Evolutionary conservation across 1,140 invertebrate genomes (phyloP).

Genomic region (Battus philenor): DNA sequence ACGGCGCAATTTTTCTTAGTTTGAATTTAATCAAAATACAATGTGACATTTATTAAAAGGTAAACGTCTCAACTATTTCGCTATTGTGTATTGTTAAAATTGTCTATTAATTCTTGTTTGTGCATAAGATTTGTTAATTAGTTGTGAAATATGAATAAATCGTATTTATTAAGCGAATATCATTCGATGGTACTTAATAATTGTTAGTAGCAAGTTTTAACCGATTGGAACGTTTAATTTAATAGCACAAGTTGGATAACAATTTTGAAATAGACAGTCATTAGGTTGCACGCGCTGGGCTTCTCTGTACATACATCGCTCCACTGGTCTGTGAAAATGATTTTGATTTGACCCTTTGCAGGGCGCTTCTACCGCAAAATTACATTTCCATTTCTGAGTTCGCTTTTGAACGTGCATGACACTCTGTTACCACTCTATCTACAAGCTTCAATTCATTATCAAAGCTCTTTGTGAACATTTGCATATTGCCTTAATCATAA

Average conservation of each 20-base stretch:
- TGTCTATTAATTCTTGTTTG: too few species aligned
- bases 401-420: conserved; percentile 32
- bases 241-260: conserved; percentile 9
- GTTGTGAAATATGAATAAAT: too few species aligned
- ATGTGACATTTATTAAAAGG: too few species aligned
- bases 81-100: too few species aligned
- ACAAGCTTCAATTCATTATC: conserved; percentile 4
- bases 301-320: conserved; percentile 41
- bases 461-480: conserved; percentile 1
- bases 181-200: too few species aligned
- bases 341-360: conserved; percentile 74
- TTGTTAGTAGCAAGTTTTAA: too few species aligned
- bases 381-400: conserved; percentile 65
- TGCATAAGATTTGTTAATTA: too few species aligned
- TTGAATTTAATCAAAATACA: too few species aligned
- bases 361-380: conserved; percentile 64
- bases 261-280: conserved; percentile 15
- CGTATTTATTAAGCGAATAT: too few species aligned
- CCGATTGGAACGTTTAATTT: conserved; percentile 2
- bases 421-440: conserved; percentile 24
- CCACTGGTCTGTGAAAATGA: conserved; percentile 73
- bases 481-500: too few species aligned
- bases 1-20: too few species aligned
- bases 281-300: conserved; percentile 12
- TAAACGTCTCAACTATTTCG: too few species aligned